Conservation (phyloP, 2,113 vertebrate genomes). For the Macaca nemestrina region DNA sequence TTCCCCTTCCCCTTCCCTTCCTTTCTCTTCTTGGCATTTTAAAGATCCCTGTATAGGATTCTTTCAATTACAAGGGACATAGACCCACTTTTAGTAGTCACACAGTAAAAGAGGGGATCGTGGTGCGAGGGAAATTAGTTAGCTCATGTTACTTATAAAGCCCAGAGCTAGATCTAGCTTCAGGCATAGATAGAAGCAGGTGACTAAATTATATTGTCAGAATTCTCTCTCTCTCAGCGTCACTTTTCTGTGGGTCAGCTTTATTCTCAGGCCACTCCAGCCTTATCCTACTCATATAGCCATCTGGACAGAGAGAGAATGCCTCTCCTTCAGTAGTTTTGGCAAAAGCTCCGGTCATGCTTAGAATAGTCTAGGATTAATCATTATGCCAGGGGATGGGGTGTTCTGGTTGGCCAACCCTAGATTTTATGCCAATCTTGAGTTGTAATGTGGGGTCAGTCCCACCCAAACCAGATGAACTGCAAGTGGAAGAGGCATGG, state of each 20-base stretch:
- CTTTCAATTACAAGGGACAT: neutral
- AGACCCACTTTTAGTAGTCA: neutral
- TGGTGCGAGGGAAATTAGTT: neutral
- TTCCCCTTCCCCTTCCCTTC: no score
- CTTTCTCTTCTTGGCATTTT: no score
- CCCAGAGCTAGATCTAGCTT: neutral
- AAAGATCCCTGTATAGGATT: neutral
- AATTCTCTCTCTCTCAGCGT: neutral
- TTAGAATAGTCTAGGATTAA: neutral
- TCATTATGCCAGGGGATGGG: neutral
- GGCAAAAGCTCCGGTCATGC: neutral
- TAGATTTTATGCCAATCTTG: neutral
- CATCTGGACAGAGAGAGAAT: neutral
- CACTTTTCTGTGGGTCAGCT: neutral
- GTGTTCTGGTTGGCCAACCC: neutral
- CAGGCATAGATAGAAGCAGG: neutral
- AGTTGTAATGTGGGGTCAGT: neutral
- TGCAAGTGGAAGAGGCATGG: neutral
- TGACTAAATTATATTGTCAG: constrained; percentile 28
- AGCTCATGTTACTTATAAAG: neutral
- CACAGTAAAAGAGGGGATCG: neutral
- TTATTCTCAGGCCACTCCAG: neutral
- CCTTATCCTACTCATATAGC: neutral
- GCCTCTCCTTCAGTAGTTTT: neutral
- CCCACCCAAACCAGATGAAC: neutral